Base-by-base conservation (phyloP, 2,888 invertebrate species). In the Aporophyla nigra region DNA sequence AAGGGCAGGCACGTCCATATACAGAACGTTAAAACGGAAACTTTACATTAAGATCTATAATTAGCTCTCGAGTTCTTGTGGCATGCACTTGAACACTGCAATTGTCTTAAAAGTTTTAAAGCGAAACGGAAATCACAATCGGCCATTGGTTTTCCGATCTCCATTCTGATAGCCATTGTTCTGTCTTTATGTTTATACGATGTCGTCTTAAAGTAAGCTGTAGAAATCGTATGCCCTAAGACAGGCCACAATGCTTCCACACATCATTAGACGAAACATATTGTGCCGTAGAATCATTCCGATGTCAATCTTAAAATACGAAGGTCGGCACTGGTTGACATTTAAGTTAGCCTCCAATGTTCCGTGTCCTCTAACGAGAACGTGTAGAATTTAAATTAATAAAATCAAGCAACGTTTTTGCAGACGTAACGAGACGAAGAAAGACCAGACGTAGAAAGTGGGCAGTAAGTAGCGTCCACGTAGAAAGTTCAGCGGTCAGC, bases 401-500 rank as follows among this genome's bases (percentile, higher is more conserved):
- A 66, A 80, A 77, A n/a, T 58, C 65, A 70, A 76, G 33, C 46
- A 58, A 61, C 56, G 76, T 79, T 83, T 86, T 76, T 83, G 74
- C 74, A 27, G 40, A 62, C 27, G 10, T 68, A 56, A 68, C 63
- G 69, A 63, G 53, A 72, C 59, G 46, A 46, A 2, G 33, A 33
- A 33, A 33, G 33, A 62, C 49, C n/a, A 71, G 66, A 65, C 71
- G 21, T 86, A 86, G 86, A 87, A 86, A 86, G 84, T 82, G 63
- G 40, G 62, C 61, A 71, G 43, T 40, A 24, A 61, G 19, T 63
- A 54, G 43, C 76, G 63, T 62, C 56, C 56, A 68, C 21, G 56
- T 86, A 87, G 84, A 86, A 86, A 87, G 87, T 87, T 74, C 54
- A 76, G 19, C 46, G 53, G 58, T 71, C 72, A 74, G 27, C 43